These are phyloP conservation scores for Pseudachorutes palmiensis DNA, from an alignment of 1,140 invertebrate species.

Conservation along the genomic window DNA sequence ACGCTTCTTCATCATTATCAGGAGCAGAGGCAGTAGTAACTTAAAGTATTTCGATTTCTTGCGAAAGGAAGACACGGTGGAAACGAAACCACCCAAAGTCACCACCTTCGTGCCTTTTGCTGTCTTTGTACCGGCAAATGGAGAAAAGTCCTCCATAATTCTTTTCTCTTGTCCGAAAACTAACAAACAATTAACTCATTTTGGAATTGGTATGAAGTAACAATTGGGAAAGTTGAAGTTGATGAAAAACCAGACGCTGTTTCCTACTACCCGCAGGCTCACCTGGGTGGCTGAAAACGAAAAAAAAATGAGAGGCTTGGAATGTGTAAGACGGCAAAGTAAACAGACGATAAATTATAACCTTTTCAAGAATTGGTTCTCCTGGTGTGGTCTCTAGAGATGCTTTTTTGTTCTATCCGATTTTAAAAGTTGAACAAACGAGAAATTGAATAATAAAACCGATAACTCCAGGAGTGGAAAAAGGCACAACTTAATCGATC, in stretches of 20 bases:
- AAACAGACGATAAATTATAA: conserved; percentile 14
- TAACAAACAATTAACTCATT: conserved; percentile 5
- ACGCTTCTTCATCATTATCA: conserved; percentile 7
- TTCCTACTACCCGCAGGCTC: conserved; percentile 13
- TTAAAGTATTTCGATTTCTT: background rate
- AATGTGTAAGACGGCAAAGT: background rate
- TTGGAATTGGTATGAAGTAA: background rate
- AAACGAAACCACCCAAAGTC: background rate
- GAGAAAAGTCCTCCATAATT: background rate
- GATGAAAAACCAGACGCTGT: conserved; percentile 11
- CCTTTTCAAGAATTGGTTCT: conserved; percentile 12
- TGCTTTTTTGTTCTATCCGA: background rate
- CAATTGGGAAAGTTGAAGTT: background rate
- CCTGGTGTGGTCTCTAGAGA: conserved; percentile 2
- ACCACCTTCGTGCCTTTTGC: no score
- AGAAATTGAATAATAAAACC: background rate
- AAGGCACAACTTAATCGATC: conserved; percentile 3
- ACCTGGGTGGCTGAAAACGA: conserved; percentile 6
- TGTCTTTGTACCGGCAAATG: no score
- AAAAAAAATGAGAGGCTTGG: background rate
- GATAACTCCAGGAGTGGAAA: background rate
- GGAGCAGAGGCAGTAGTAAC: no score
- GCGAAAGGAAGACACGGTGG: background rate
- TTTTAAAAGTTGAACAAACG: background rate
- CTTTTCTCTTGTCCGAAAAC: background rate